Evolutionary conservation across 2,797 vertebrate species (phyloP), one percentile per base, ranked within the genome.

Genomic region (Orientallactaga sibirica): DNA sequence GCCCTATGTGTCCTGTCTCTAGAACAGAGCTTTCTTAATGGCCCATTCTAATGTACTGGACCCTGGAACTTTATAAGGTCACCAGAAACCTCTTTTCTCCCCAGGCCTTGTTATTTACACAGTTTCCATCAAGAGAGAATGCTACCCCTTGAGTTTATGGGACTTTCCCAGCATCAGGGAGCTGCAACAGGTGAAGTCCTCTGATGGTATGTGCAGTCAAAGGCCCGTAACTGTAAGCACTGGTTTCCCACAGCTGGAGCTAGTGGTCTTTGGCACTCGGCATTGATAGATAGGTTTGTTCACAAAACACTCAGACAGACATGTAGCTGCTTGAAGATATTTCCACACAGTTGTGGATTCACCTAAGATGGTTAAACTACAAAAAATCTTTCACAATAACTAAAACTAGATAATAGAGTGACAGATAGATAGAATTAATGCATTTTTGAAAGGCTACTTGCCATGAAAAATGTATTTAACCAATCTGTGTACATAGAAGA

Each of bases 381-480:
- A 61, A 93, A 93, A 90, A 33, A 76, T 68, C 66, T 76, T n/a
- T 74, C 52, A 43, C 61, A 62, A 71, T 25, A 77, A 85, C 84
- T 80, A 20, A 71, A 20, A 55, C 18, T 58, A 18, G n/a, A 22
- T 43, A 27, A 68, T 12, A 68, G 43, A 55, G 22, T 67, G 73
- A 76, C 5, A 37, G 33, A 89, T 55, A 61, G 27, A 71, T 24
- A 55, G 37, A 92, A 79, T 27, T 20, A 11, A 96, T 92, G 71
- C 76, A 90, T 55, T 90, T 91, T 37, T 91, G n/a, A 94, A 97
- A 91, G 74, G 48, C n/a, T 94, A 33, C 79, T 75, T 88, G 68
- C 86, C 92, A 14, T 86, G 62, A 90, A 91, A 90, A 85, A 93
- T 52, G 24, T 78, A 92, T 43, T 90, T 86, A 95, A 71, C 19